Evolutionary conservation across 2,888 invertebrate genomes (phyloP).

Genomic region (Melanotus villosus): DNA sequence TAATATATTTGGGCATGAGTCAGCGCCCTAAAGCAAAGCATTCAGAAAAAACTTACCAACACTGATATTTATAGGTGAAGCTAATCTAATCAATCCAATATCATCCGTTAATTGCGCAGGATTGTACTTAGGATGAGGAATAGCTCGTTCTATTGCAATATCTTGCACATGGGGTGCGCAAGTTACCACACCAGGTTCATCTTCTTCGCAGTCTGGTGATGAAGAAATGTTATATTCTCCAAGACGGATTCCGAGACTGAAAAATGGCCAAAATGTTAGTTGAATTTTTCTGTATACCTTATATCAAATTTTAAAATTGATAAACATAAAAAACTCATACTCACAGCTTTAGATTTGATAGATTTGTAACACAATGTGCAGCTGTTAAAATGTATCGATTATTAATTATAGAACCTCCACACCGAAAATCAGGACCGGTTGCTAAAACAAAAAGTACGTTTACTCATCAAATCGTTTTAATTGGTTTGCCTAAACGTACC

Average conservation of each 20-base stretch:
- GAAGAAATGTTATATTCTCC: conserved; percentile 73
- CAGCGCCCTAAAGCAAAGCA: too few relatives aligned
- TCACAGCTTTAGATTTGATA: conserved; percentile 59
- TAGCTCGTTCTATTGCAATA: conserved; percentile 67
- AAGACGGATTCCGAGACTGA: conserved; percentile 73
- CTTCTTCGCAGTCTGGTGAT: conserved; percentile 67
- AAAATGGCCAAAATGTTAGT: conserved; percentile 33
- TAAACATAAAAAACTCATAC: conserved; percentile 51
- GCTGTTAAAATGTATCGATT: conserved; percentile 73
- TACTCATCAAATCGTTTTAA: too few relatives aligned
- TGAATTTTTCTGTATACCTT: too few relatives aligned
- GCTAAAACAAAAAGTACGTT: conserved; percentile 75
- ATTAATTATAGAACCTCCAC: conserved; percentile 72
- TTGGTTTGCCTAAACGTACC: too few relatives aligned
- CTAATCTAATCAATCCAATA: conserved; percentile 71
- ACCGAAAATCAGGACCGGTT: conserved; percentile 58
- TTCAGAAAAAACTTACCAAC: conserved; percentile 50
- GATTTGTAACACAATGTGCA: conserved; percentile 71
- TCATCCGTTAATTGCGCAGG: conserved; percentile 70
- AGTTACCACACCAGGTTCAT: conserved; percentile 55
- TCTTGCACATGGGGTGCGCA: conserved; percentile 70
- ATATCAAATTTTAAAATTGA: too few relatives aligned
- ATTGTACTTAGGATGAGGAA: conserved; percentile 72
- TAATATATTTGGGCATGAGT: too few relatives aligned
- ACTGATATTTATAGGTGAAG: conserved; percentile 65